Conservation (phyloP, 2,797 vertebrate species). For the Acanthurus leucopareius region DNA sequence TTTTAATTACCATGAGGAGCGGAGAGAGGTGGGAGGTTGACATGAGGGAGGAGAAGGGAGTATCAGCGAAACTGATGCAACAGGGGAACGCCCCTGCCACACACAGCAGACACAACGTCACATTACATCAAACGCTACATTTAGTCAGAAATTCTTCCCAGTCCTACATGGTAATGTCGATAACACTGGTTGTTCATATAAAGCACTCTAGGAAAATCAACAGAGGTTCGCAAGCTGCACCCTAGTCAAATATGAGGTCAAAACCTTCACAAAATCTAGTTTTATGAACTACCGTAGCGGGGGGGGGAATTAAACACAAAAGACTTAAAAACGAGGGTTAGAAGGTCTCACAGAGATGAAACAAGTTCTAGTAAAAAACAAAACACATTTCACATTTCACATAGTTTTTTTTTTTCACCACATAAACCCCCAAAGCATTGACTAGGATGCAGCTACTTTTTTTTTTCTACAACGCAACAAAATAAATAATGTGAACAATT, state of each 20-base stretch:
- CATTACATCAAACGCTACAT: conserved; percentile 88
- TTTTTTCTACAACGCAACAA: conserved; percentile 69
- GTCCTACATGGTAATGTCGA: conserved; percentile 91
- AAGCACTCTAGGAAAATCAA: conserved; percentile 94
- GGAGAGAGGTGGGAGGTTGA: conserved; percentile 82
- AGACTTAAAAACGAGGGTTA: conserved; percentile 68
- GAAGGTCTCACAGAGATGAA: conserved; percentile 58
- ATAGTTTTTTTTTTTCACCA: conserved; percentile 44
- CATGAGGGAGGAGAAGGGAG: conserved; percentile 46
- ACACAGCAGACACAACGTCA: conserved; percentile 82
- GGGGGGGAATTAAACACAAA: conserved; percentile 67
- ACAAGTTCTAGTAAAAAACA: conserved; percentile 47
- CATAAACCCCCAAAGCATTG: conserved; percentile 81
- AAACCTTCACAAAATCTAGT: conserved; percentile 49
- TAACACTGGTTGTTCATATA: conserved; percentile 85
- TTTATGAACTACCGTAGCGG: conserved; percentile 50
- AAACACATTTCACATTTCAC: conserved; percentile 67
- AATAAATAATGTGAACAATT: conserved; percentile 82
- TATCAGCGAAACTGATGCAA: conserved; percentile 61
- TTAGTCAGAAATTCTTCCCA: conserved; percentile 88
- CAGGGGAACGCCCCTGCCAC: conserved; percentile 70
- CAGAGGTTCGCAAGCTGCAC: conserved; percentile 85
- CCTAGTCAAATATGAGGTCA: conserved; percentile 87
- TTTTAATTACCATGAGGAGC: conserved; percentile 92
- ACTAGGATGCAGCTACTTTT: conserved; percentile 90